Conservation (phyloP, 2,888 invertebrate genomes). For the Sinotaia quadrata region DNA sequence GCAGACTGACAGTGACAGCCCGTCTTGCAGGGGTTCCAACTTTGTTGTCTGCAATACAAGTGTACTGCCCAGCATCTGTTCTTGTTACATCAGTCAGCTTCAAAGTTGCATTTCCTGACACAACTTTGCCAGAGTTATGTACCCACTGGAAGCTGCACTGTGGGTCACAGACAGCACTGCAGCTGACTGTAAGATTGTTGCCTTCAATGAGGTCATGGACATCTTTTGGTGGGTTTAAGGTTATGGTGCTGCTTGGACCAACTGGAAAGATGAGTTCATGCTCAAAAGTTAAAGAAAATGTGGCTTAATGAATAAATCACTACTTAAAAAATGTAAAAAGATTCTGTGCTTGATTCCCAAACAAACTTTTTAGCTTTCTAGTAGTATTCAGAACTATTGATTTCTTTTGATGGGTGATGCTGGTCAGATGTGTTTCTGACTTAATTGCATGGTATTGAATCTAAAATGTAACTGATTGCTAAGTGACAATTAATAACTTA, state of each 20-base stretch:
- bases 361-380: no score
- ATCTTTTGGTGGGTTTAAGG: conserved; percentile 14
- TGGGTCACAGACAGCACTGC: conserved; percentile 31
- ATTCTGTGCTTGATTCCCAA: no score
- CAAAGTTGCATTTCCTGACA: conserved; percentile 15
- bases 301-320: no score
- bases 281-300: no score
- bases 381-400: no score
- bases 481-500: no score
- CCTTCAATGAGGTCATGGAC: conserved; percentile 25
- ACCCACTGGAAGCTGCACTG: conserved; percentile 33
- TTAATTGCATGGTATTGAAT: no score
- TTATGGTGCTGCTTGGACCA: conserved; percentile 13
- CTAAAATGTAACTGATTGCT: no score
- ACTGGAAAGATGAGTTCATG: no score
- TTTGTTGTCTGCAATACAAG: conserved; percentile 25
- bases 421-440: no score
- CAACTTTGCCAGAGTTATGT: conserved; percentile 3
- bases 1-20: conserved; percentile 23
- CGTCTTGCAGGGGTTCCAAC: conserved; percentile 26
- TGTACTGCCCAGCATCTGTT: conserved; percentile 10
- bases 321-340: no score
- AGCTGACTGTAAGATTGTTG: conserved; percentile 21
- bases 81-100: background rate
- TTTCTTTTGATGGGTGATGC: no score